These are phyloP conservation scores for Staurois parvus DNA, from an alignment of 2,797 vertebrate genomes.

Conservation along the genomic window DNA sequence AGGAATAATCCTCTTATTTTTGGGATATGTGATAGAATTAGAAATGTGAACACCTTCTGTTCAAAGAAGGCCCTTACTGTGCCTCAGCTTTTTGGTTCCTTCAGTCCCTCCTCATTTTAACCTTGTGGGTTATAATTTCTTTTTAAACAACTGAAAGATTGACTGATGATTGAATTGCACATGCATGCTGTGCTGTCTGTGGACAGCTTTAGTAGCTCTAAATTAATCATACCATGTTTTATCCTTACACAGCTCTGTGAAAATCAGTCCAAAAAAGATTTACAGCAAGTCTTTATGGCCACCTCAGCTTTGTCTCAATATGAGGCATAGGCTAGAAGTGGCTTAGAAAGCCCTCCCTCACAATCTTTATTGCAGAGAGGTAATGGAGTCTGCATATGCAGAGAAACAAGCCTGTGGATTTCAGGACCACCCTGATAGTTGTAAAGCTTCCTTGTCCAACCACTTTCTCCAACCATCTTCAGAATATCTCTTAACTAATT, in stretches of 20 bases:
- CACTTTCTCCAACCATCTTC: constrained; percentile 29
- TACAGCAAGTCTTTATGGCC: not conserved
- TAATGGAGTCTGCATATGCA: constrained; percentile 27
- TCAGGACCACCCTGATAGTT: constrained; percentile 48
- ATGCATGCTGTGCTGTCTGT: not conserved
- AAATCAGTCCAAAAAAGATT: constrained; percentile 6
- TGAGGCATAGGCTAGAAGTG: not conserved
- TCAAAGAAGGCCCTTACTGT: too few species aligned
- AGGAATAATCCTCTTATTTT: not conserved
- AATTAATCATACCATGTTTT: not conserved
- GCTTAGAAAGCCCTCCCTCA: not conserved
- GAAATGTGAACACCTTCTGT: not conserved
- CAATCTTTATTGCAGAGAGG: constrained; percentile 35
- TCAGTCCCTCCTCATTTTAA: not conserved
- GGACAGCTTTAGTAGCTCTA: not conserved
- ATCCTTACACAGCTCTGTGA: not conserved
- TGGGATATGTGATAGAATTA: not conserved
- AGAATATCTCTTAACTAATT: constrained; percentile 39
- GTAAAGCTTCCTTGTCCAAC: not conserved
- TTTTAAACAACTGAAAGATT: not conserved
- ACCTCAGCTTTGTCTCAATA: not conserved
- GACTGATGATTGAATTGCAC: not conserved
- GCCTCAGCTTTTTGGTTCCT: not conserved
- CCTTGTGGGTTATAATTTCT: not conserved
- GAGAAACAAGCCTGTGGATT: constrained; percentile 30